Conservation (phyloP, 92 coral and sea anemone genomes). For the Porites lobata region DNA sequence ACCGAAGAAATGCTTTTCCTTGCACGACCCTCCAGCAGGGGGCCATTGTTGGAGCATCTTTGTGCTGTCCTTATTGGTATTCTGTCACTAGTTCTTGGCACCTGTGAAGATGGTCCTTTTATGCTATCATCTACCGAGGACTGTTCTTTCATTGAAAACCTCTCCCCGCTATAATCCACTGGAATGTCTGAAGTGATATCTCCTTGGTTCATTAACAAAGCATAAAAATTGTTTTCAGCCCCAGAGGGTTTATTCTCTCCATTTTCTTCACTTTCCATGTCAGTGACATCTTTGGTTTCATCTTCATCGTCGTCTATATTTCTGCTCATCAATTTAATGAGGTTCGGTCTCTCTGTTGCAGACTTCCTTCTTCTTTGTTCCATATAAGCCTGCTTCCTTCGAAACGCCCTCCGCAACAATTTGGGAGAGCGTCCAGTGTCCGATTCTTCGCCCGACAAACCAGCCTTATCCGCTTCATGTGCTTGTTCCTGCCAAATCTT, state of each 20-base stretch:
- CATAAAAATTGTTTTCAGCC: neutral
- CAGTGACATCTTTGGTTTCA: neutral
- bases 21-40: constrained; percentile 5
- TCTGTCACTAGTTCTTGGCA: constrained; percentile 11
- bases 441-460: constrained; percentile 36
- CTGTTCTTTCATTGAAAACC: neutral
- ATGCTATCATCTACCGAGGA: neutral
- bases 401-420: constrained; percentile 25
- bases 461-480: constrained; percentile 13
- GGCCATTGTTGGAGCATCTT: constrained; percentile 20
- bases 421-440: constrained; percentile 32
- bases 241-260: neutral
- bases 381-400: constrained; percentile 42
- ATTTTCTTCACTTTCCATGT: neutral
- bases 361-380: constrained; percentile 45
- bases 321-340: neutral
- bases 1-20: constrained; percentile 17
- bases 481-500: constrained; percentile 44
- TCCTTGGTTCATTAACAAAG: neutral
- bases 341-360: constrained; percentile 41
- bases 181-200: neutral
- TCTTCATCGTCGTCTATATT: neutral
- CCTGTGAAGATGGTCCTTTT: neutral
- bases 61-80: constrained; percentile 25
- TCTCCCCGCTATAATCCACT: neutral